phyloP scores from a whole-genome alignment of 2,888 invertebrate species.

The Cynaeus angustus region DNA sequence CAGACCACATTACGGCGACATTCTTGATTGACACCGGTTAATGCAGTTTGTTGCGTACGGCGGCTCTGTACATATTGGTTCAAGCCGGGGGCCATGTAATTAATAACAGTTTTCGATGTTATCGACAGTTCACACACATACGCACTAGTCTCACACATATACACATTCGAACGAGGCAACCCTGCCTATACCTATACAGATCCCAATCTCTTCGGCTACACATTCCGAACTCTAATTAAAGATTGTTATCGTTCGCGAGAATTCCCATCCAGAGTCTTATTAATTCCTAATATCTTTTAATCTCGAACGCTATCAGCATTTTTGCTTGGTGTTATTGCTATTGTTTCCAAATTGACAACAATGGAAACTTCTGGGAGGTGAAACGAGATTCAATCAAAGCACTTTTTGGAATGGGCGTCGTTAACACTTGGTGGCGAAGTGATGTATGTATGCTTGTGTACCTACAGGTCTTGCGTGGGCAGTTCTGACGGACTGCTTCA shows the following conservation, averaged over 20 bases:
- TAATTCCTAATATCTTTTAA: conserved; percentile 69
- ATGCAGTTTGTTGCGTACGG: conserved; percentile 55
- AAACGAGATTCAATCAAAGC: conserved; percentile 24
- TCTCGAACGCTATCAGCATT: conserved; percentile 63
- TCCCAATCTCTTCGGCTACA: conserved; percentile 60
- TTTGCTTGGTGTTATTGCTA: conserved; percentile 60
- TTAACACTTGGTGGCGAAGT: conserved; percentile 59
- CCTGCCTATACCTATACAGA: conserved; percentile 52
- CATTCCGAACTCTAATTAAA: conserved; percentile 65
- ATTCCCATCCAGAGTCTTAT: conserved; percentile 69
- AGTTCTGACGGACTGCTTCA: conserved; percentile 70
- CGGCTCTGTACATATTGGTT: conserved; percentile 59
- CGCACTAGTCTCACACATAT: conserved; percentile 49
- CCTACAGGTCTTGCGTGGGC: conserved; percentile 62
- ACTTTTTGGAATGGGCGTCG: conserved; percentile 23
- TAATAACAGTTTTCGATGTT: conserved; percentile 56
- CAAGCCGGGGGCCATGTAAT: conserved; percentile 60
- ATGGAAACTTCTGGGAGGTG: conserved; percentile 37
- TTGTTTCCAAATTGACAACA: conserved; percentile 61
- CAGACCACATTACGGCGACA: conserved; percentile 27
- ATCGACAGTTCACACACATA: conserved; percentile 54
- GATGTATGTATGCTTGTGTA: conserved; percentile 59
- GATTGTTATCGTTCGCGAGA: conserved; percentile 65
- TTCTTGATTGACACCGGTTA: conserved; percentile 58
- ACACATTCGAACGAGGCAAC: conserved; percentile 57